phyloP scores from a whole-genome alignment of 2,797 vertebrate genomes.

The Gouania willdenowi region DNA sequence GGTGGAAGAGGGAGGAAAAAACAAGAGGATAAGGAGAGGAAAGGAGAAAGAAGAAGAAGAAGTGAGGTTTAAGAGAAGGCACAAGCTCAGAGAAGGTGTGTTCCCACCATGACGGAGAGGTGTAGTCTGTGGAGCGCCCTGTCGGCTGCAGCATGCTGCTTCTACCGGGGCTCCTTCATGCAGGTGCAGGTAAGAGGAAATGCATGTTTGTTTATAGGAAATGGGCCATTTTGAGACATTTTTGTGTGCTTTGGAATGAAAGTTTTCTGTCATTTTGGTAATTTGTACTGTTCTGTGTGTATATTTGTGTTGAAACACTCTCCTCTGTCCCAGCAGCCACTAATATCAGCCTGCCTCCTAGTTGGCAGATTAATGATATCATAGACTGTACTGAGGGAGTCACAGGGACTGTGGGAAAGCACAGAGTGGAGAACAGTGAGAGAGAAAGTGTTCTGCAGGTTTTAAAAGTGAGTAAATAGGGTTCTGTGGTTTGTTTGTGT shows the following conservation, averaged over 20 bases:
- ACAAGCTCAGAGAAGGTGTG: conserved; percentile 33
- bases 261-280: conserved; percentile 7
- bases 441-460: neutral
- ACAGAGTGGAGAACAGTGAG: conserved; percentile 3
- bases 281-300: conserved; percentile 1
- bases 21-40: conserved; percentile 14
- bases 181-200: conserved; percentile 91
- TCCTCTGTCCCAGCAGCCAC: conserved; percentile 31
- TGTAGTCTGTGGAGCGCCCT: conserved; percentile 98
- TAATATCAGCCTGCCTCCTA: conserved; percentile 41
- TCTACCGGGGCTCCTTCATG: conserved; percentile 97
- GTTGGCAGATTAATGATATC: conserved; percentile 53
- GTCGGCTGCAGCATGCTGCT: conserved; percentile 97
- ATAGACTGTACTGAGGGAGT: conserved; percentile 36
- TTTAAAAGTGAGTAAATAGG: neutral
- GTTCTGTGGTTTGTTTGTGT: neutral
- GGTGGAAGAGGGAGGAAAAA: conserved; percentile 7
- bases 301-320: conserved; percentile 15
- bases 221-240: neutral
- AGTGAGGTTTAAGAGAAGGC: too few species aligned
- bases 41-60: conserved; percentile 37
- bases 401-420: conserved; percentile 38
- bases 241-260: conserved; percentile 1
- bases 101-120: conserved; percentile 87
- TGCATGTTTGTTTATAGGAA: neutral